Evolutionary conservation across 1,140 invertebrate genomes (phyloP), one percentile per base, ranked within the genome.

Genomic region (Harpegnathos saltator): DNA sequence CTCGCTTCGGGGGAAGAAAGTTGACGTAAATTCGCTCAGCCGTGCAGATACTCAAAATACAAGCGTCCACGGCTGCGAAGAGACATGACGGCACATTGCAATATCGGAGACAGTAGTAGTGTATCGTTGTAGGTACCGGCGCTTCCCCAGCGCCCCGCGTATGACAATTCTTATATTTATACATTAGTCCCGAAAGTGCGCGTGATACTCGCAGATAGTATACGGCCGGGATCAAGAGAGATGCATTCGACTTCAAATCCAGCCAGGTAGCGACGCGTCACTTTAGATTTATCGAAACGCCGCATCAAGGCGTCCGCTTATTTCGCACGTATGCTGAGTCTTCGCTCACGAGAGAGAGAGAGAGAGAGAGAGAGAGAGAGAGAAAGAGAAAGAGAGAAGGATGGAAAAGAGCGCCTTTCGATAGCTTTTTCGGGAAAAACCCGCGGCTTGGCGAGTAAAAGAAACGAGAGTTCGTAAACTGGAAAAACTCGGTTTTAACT

Each of bases 131-230:
- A 11, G n/a, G 9, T 11, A 9, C 2, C 9, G 38, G 38, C 38
- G 9, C 38, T 19, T 78, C 68, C 69, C 11, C 48, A 44, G 3
- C 26, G 29, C 22, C 38, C 24, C 33, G 9, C 9, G 38, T 44
- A 29, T 56, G 61, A 65, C 44, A 77, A 66, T 66, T n/a, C 26
- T 77, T 77, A 52, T 66, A 77, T 75, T 72, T 72, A 59, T 73
- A 73, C 54, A 65, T 66, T 33, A 69, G 4, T 56, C 33, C 22
- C 33, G 17, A 15, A 65, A 54, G 24, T 33, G 33, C n/a, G n/a
- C 19, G n/a, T n/a, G 24, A 56, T 38, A 33, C 38, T 3, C 33
- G 11, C 12, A 38, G 19, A 66, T 38, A 22, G 9, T 33, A 56
- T 68, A 52, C 19, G 52, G 19, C 38, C 14, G n/a, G 29, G 38